Evolutionary conservation across 2,888 invertebrate genomes (phyloP).

Genomic region (Pediacus dermestoides): DNA sequence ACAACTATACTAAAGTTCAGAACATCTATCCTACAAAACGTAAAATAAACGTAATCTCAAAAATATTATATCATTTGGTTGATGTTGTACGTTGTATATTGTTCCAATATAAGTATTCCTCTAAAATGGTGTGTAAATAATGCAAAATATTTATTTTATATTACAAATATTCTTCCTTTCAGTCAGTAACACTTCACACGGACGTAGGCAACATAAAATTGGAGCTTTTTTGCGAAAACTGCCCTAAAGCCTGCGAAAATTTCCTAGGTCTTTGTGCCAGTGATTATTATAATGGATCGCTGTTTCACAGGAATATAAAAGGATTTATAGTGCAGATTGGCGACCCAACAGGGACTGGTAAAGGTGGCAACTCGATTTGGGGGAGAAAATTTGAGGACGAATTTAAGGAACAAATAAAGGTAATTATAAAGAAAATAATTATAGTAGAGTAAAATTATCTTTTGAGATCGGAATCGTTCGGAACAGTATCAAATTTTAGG

Average conservation of each 20-base stretch:
- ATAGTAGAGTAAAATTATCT: too few species aligned
- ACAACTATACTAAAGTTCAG: too few species aligned
- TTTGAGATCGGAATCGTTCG: too few species aligned
- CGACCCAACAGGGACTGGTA: conserved; percentile 89
- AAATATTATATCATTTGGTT: too few species aligned
- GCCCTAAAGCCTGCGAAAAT: conserved; percentile 95
- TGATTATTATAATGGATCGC: conserved; percentile 79
- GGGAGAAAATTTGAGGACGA: conserved; percentile 96
- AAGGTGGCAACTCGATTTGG: conserved; percentile 97
- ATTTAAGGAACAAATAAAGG: conserved; percentile 89
- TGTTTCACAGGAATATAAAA: conserved; percentile 76
- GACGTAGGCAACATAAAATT: conserved; percentile 98
- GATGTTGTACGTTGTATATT: too few species aligned
- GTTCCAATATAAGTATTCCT: too few species aligned
- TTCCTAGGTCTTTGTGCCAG: conserved; percentile 95
- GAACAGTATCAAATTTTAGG: too few species aligned
- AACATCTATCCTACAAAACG: too few species aligned
- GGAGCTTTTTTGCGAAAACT: conserved; percentile 92
- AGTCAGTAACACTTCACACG: conserved; percentile 92
- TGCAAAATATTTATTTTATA: too few species aligned
- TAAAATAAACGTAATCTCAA: too few species aligned
- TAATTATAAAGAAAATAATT: conserved; percentile 46
- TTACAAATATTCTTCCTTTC: conserved; percentile 27
- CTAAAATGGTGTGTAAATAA: too few species aligned
- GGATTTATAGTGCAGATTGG: conserved; percentile 77